These are phyloP conservation scores for Acronicta leporina DNA, from an alignment of 2,888 invertebrate species.

Conservation along the genomic window DNA sequence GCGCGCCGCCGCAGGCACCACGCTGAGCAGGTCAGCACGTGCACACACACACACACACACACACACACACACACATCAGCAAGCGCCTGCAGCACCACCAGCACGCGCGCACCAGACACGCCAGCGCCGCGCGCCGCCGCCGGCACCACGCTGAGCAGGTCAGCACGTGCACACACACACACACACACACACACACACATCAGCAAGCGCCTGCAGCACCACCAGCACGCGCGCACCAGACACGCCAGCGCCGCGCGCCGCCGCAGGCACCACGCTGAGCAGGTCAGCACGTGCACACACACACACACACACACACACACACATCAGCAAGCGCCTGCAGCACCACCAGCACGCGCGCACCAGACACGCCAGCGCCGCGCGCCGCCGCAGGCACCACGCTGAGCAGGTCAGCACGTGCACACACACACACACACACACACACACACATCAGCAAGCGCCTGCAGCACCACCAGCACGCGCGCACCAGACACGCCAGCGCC, in stretches of 20 bases:
- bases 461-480: conserved; percentile 64
- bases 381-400: conserved; percentile 46
- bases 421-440: conserved; percentile 68
- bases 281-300: conserved; percentile 7
- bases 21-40: conserved; percentile 88
- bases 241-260: too few relatives aligned
- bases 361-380: conserved; percentile 52
- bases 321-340: too few relatives aligned
- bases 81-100: too few relatives aligned
- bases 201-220: too few relatives aligned
- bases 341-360: too few relatives aligned
- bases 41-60: too few relatives aligned
- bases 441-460: conserved; percentile 90
- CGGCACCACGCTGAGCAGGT: conserved; percentile 47
- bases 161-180: too few relatives aligned
- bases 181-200: too few relatives aligned
- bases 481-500: too few relatives aligned
- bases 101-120: conserved; percentile 57
- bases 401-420: conserved; percentile 29
- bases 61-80: too few relatives aligned
- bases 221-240: too few relatives aligned
- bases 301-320: too few relatives aligned
- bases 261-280: conserved; percentile 15
- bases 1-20: conserved; percentile 88
- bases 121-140: conserved; percentile 50